Evolutionary conservation across 2,113 vertebrate species (phyloP), one percentile per base, ranked within the genome.

Genomic region (Neotragus pygmaeus): DNA sequence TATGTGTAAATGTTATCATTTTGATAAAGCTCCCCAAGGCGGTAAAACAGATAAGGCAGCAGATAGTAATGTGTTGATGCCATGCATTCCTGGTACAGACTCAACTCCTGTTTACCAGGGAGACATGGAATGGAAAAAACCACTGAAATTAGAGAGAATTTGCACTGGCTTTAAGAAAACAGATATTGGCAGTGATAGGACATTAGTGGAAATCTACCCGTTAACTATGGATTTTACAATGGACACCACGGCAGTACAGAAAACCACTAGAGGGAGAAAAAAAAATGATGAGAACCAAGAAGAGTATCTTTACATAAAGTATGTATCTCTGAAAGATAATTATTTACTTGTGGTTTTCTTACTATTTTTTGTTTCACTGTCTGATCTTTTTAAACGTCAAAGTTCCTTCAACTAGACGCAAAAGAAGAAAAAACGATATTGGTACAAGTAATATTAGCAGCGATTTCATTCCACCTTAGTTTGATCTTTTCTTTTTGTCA

Each of bases 251-350:
- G 14, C 60, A 95, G 87, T 90, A 60, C 15, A 17, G 5, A 70
- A 73, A 91, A 73, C 78, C 47, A 28, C 70, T 43, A 94, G 88
- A 70, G 77, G 88, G 96, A 89, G 91, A 97, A 94, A 98, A 95
- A 95, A 96, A 81, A 98, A 97, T 64, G 36, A n/a, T 96, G 95
- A 47, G 97, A 97, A 83, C 58, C 53, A 5, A 78, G 87, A 97
- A 96, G 78, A 98, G 92, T 95, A 88, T 90, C 66, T 60, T 81
- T 78, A 92, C 8, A 51, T 36, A 70, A 83, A 96, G 45, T 36
- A 77, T 57, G 6, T 11, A 47, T 57, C 89, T 95, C 85, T 95
- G 13, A 95, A 75, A 96, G 58, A 92, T 49, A 75, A 88, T 96
- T 81, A 49, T 53, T 96, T 90, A 77, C 45, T 88, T 96, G 47